Percentiles rank a stretch among this genome's conserved stretches.
Evolutionary conservation across 2,113 vertebrate species (phyloP).

Genomic region (Pollachius pollachius): DNA sequence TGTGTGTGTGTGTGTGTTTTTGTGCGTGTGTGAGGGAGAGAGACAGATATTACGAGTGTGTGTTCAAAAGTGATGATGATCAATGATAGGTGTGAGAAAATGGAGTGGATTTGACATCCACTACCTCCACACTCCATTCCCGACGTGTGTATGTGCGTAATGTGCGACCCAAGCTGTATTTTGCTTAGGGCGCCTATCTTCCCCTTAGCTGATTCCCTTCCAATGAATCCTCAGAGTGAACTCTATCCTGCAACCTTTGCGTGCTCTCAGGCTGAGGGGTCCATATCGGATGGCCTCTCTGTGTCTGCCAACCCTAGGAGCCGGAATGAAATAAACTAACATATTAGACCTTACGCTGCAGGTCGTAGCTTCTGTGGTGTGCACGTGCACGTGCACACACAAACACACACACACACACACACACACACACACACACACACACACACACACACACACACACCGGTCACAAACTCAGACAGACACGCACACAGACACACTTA

Average conservation of each 20-base stretch:
- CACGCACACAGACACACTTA: conserved; percentile 11
- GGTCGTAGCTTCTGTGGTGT: background rate
- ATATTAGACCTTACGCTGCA: conserved; percentile 47
- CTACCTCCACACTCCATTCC: conserved; percentile 20
- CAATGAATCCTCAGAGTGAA: conserved; percentile 39
- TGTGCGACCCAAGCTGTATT: conserved; percentile 7
- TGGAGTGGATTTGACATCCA: conserved; percentile 30
- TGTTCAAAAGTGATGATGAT: conserved; percentile 32
- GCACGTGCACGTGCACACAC: background rate
- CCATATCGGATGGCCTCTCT: conserved; percentile 31
- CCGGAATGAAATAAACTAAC: conserved; percentile 34
- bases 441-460: too few species aligned
- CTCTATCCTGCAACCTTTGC: conserved; percentile 43
- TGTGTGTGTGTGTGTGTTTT: background rate
- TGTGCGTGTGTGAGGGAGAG: background rate
- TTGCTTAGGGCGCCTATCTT: conserved; percentile 9
- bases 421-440: too few species aligned
- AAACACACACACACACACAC: conserved; percentile 2
- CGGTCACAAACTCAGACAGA: too few species aligned
- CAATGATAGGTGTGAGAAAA: conserved; percentile 48
- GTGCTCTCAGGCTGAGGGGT: conserved; percentile 25
- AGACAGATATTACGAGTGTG: background rate
- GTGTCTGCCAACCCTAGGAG: conserved; percentile 39
- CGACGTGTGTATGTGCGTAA: conserved; percentile 19
- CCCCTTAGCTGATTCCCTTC: conserved; percentile 49